These are phyloP conservation scores for Aepyceros melampus DNA, from an alignment of 2,113 vertebrate genomes.

Conservation along the genomic window DNA sequence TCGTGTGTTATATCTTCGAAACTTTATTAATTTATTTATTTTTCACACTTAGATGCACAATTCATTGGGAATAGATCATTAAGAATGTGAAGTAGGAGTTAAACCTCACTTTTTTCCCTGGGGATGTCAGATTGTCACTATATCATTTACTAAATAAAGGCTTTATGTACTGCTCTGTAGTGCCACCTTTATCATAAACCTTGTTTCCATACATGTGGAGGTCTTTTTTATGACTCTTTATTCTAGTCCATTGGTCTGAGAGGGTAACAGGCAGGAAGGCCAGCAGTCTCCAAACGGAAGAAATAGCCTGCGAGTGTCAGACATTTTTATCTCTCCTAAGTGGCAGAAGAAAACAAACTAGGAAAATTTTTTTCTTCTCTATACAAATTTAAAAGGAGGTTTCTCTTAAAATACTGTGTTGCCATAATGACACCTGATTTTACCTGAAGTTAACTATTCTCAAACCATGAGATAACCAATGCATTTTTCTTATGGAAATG, in stretches of 20 bases:
- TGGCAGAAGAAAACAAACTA: no score
- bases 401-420: no score
- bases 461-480: no score
- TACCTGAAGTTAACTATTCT: no score
- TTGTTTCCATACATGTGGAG: not conserved
- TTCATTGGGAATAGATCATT: not conserved
- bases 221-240: not conserved
- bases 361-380: no score
- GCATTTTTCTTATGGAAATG: no score
- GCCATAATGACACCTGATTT: no score
- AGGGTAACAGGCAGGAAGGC: no score
- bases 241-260: not conserved
- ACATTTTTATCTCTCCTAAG: no score
- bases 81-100: not conserved
- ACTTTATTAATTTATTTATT: not conserved
- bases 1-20: not conserved
- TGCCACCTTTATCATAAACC: not conserved
- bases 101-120: not conserved
- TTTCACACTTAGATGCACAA: not conserved
- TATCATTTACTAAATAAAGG: not conserved
- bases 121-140: not conserved
- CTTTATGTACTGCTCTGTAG: not conserved
- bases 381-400: no score
- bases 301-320: no score
- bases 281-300: no score